These are phyloP conservation scores for Pristionchus arcanus DNA, from an alignment of 2,888 invertebrate genomes.

Conservation along the genomic window DNA sequence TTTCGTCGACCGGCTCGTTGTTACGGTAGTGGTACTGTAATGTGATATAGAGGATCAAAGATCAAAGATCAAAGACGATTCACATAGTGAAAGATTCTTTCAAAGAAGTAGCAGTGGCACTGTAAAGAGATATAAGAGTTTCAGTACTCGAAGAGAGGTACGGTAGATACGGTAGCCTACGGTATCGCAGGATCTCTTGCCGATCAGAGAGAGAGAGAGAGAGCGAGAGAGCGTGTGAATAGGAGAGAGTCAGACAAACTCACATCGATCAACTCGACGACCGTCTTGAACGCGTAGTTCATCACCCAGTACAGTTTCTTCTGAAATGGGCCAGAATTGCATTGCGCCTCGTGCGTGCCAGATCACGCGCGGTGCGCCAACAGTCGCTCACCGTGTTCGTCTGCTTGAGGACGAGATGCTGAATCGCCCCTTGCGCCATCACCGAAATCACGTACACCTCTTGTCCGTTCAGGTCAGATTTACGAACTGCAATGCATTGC, in stretches of 20 bases:
- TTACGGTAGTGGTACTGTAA: slow-evolving; percentile 61
- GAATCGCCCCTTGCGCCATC: slow-evolving; percentile 54
- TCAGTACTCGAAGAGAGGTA: not conserved
- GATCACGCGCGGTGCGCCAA: not conserved
- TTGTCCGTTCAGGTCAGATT: slow-evolving; percentile 58
- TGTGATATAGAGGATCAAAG: too few relatives aligned
- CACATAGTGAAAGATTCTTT: too few relatives aligned
- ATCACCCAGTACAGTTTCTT: slow-evolving; percentile 65
- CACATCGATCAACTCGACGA: slow-evolving; percentile 63
- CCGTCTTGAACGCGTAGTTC: slow-evolving; percentile 63
- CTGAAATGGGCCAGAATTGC: slow-evolving; percentile 54
- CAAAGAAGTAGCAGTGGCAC: slow-evolving; percentile 64
- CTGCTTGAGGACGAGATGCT: slow-evolving; percentile 62
- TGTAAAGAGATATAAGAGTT: not conserved
- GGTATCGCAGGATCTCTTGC: not conserved
- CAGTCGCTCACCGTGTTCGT: slow-evolving; percentile 58
- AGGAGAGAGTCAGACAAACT: not conserved
- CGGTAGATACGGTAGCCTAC: not conserved
- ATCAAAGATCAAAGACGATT: too few relatives aligned
- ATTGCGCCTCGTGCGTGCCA: not conserved
- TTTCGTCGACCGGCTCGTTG: slow-evolving; percentile 56
- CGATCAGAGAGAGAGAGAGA: not conserved
- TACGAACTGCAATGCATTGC: slow-evolving; percentile 56
- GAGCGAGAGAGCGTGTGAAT: not conserved
- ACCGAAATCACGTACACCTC: slow-evolving; percentile 62